Base-by-base conservation (phyloP, 2,888 invertebrate species). In the Chalcosyrphus nemorum region DNA sequence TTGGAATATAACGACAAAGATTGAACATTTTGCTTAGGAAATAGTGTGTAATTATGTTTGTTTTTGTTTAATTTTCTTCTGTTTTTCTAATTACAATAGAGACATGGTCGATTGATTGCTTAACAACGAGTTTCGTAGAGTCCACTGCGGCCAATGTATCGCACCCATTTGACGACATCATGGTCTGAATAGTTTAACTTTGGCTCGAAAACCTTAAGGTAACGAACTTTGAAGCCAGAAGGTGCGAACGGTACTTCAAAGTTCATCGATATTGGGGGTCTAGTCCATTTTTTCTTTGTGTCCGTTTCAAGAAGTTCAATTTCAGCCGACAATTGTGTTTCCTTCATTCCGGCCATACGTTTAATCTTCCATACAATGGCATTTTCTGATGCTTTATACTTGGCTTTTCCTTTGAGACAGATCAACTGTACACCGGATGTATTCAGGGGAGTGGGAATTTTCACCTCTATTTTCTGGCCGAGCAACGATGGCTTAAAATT, bases 231-330 rank as follows among this genome's bases (percentile, higher is more conserved):
- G 92, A 99, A 99, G 0, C 99, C 99, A 63, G 99, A 99, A 4
- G 99, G 99, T 7, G 99, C 99, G 92, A 99, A 99, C 2, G 99
- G 99, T 87, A 99, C 99, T 93, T 99, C 99, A 91, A 99, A 99
- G 92, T 98, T 99, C 99, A 99, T 99, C 1, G 99, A 99, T 90
- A 99, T 99, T 54, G 99, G 99, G 21, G 99, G 99, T 52, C 99
- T 94, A 15, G 99, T 99, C 99, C 99, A 99, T 92, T 99, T 99
- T 93, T 99, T 99, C 93, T 99, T 99, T 9, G 98, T 98, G 89
- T 98, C 99, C 0, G 99, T 99, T 92, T 98, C 98, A 81, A 99
- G 93, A 41, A 99, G 93, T 92, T 99, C 99, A 68, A 99, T 99
- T 93, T 99, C 99, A 0, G 99, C 99, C 0, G 99, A 99, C 41